Evolutionary conservation across 2,797 vertebrate genomes (phyloP).

Genomic region (Mionectes olivaceus): DNA sequence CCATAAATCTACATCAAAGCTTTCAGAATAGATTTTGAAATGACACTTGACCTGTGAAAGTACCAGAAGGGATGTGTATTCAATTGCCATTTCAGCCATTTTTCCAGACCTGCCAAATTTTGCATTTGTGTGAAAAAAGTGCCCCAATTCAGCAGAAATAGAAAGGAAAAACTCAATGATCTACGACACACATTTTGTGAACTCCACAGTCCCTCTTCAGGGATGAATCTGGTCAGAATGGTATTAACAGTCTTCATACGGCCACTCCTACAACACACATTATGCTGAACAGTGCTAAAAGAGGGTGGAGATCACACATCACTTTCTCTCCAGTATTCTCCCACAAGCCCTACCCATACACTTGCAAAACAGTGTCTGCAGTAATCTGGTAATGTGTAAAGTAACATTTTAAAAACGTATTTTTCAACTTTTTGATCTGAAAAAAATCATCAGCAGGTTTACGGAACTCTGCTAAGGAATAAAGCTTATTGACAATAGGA

Average conservation of each 20-base stretch:
- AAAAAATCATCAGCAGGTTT: background rate
- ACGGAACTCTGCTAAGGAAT: background rate
- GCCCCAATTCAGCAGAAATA: background rate
- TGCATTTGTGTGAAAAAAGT: background rate
- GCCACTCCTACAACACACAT: background rate
- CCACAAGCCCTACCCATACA: background rate
- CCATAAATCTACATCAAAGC: background rate
- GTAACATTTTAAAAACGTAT: accelerated
- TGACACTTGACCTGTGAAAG: background rate
- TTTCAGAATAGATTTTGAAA: background rate
- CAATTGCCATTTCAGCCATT: background rate
- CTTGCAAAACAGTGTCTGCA: background rate
- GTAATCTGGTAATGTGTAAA: background rate
- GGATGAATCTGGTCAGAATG: background rate
- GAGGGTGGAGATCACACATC: background rate
- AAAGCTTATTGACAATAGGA: background rate
- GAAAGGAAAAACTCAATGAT: background rate
- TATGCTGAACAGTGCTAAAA: background rate
- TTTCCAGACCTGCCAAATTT: background rate
- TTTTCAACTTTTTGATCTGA: background rate
- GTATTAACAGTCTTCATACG: background rate
- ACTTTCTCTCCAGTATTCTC: background rate
- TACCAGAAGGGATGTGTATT: background rate
- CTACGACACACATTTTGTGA: background rate
- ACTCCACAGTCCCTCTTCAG: background rate